A percentile compares a stretch with the other conserved stretches of the same genome.
phyloP scores from a whole-genome alignment of 2,113 vertebrate genomes.

The Typhlomys cinereus region DNA sequence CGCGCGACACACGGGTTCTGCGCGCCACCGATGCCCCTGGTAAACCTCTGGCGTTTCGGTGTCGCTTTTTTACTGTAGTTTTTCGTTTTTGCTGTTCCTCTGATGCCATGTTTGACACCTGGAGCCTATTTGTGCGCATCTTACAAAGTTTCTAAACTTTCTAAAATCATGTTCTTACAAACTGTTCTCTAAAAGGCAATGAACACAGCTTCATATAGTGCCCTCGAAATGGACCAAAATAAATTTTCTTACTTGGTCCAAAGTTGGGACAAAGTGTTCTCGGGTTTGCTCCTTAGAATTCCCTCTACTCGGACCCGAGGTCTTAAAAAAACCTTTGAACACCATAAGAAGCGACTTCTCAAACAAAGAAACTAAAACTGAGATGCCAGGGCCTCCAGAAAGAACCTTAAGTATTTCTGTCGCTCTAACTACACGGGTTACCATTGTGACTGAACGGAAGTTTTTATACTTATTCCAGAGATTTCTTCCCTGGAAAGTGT shows the following conservation, averaged over 20 bases:
- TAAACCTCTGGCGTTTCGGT: not conserved
- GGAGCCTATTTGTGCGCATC: not conserved
- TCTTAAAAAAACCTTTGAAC: not conserved
- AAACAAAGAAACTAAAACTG: not conserved
- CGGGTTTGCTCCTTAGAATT: not conserved
- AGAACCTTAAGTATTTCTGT: not conserved
- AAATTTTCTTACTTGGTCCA: constrained; percentile 55
- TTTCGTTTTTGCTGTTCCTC: not conserved
- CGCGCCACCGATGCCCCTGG: not conserved
- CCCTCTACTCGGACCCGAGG: too few species aligned
- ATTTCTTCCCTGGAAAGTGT: not conserved
- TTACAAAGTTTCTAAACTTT: constrained; percentile 82
- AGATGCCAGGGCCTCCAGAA: not conserved
- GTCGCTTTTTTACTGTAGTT: not conserved
- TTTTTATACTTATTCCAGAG: not conserved
- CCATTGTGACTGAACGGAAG: not conserved
- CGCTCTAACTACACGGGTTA: not conserved
- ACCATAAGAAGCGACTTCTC: not conserved
- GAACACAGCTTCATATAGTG: constrained; percentile 76
- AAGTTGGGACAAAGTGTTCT: constrained; percentile 50
- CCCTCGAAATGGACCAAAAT: constrained; percentile 53
- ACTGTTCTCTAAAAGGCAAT: constrained; percentile 75
- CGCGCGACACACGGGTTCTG: too few species aligned
- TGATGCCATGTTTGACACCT: not conserved
- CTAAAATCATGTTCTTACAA: not conserved